phyloP scores from a whole-genome alignment of 2,113 vertebrate genomes.

The Brachyhypopomus occidentalis region DNA sequence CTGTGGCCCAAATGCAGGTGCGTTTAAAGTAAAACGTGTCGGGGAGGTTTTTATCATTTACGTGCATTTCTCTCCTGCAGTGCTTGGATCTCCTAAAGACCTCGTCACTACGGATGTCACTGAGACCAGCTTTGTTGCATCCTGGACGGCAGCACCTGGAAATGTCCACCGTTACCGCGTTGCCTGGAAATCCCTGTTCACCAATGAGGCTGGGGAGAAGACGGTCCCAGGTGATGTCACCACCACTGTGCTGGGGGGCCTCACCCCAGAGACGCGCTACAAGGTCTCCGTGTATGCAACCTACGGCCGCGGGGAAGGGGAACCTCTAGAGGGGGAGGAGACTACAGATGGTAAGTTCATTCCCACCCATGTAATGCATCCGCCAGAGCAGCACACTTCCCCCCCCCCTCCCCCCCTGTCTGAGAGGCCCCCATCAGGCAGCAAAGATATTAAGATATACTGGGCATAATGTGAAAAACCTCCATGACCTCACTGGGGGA shows the following conservation, averaged over 20 bases:
- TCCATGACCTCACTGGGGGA: not conserved
- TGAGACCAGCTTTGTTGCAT: constrained; percentile 84
- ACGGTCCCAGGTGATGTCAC: constrained; percentile 79
- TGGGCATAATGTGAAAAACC: constrained; percentile 27
- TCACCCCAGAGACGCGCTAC: constrained; percentile 94
- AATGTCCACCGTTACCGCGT: constrained; percentile 86
- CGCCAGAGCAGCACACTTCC: constrained; percentile 10
- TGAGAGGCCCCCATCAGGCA: constrained; percentile 34
- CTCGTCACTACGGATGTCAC: constrained; percentile 90
- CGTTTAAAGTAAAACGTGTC: too few species aligned
- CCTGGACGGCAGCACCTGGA: constrained; percentile 91
- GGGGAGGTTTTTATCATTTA: not conserved
- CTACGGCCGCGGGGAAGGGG: constrained; percentile 88
- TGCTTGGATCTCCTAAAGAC: constrained; percentile 87
- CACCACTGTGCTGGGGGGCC: constrained; percentile 82
- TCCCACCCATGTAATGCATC: constrained; percentile 44
- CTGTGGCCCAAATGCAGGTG: too few species aligned
- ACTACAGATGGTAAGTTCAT: constrained; percentile 87
- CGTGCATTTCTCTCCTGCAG: constrained; percentile 68
- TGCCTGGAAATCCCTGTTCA: constrained; percentile 88
- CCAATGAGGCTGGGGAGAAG: constrained; percentile 86
- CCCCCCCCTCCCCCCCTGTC: not conserved
- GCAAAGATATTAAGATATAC: constrained; percentile 14
- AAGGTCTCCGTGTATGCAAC: constrained; percentile 86
- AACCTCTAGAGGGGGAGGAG: constrained; percentile 86